phyloP scores from a whole-genome alignment of 2,797 vertebrate genomes.

The Gadopsis marmoratus region DNA sequence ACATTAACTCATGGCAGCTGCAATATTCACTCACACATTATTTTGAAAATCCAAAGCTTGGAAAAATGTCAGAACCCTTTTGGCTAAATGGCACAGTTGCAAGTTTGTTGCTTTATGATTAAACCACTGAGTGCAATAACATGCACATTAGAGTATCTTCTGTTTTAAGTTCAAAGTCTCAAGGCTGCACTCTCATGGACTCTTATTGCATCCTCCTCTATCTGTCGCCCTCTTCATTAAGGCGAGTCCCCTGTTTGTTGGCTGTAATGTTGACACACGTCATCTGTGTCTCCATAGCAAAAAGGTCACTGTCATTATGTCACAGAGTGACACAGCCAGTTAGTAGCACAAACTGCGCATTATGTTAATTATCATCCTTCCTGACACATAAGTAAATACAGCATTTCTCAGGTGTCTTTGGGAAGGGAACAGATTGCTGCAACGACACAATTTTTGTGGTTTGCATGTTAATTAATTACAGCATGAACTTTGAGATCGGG shows the following conservation, averaged over 20 bases:
- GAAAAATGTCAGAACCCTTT: neutral
- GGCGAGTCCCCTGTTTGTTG: constrained; percentile 19
- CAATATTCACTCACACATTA: neutral
- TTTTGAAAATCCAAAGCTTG: neutral
- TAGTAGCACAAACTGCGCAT: constrained; percentile 33
- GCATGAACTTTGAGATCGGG: neutral
- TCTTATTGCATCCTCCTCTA: constrained; percentile 4
- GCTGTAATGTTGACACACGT: constrained; percentile 41
- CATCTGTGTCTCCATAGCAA: constrained; percentile 47
- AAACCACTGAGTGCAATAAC: neutral
- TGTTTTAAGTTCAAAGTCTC: neutral
- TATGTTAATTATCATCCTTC: constrained; percentile 39
- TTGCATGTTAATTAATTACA: neutral
- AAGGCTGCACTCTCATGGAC: constrained; percentile 16
- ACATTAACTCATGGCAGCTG: neutral
- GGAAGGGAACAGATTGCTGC: neutral
- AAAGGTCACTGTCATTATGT: constrained; percentile 65
- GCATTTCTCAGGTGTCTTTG: constrained; percentile 24
- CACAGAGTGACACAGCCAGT: constrained; percentile 59
- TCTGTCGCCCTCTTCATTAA: constrained; percentile 37
- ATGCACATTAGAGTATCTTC: constrained; percentile 1
- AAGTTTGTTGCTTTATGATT: neutral
- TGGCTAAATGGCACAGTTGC: neutral
- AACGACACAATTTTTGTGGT: neutral
- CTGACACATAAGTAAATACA: constrained; percentile 53